Conservation (phyloP, 2,888 invertebrate genomes). For the Alloscopus bannaensis region DNA sequence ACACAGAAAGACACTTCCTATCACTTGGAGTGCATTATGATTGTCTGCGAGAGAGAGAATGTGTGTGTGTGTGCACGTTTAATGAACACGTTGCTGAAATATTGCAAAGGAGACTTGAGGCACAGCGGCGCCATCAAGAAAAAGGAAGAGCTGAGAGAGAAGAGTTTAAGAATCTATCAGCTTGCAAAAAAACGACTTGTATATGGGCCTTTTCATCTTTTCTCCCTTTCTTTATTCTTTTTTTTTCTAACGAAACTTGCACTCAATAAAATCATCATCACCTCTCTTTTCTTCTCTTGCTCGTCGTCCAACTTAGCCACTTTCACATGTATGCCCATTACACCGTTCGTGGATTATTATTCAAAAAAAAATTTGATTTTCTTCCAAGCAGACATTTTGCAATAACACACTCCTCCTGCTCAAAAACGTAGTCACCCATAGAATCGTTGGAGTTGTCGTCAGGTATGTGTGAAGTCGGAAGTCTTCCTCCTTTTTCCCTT, state of each 20-base stretch:
- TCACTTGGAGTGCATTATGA: neutral
- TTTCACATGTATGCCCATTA: too few relatives aligned
- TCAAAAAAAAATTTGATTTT: too few relatives aligned
- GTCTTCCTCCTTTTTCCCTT: too few relatives aligned
- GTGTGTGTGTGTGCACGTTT: neutral
- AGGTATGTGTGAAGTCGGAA: too few relatives aligned
- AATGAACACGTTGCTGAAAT: conserved; percentile 5
- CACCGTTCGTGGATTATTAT: too few relatives aligned
- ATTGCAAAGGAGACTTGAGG: conserved; percentile 24
- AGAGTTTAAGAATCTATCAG: conserved; percentile 8
- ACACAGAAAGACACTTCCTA: neutral
- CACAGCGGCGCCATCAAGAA: neutral
- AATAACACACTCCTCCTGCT: too few relatives aligned
- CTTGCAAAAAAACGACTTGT: conserved; percentile 9
- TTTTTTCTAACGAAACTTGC: neutral
- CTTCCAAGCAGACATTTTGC: too few relatives aligned
- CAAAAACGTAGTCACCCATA: too few relatives aligned
- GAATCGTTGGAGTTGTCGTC: too few relatives aligned
- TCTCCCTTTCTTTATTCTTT: neutral
- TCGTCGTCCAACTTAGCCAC: too few relatives aligned
- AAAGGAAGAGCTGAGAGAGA: too few relatives aligned
- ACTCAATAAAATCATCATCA: conserved; percentile 47
- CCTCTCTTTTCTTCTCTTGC: too few relatives aligned
- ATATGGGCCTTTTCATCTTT: neutral
- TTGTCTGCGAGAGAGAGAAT: neutral